These are phyloP conservation scores for Trichechus manatus DNA, from an alignment of 2,113 vertebrate genomes.

Conservation along the genomic window DNA sequence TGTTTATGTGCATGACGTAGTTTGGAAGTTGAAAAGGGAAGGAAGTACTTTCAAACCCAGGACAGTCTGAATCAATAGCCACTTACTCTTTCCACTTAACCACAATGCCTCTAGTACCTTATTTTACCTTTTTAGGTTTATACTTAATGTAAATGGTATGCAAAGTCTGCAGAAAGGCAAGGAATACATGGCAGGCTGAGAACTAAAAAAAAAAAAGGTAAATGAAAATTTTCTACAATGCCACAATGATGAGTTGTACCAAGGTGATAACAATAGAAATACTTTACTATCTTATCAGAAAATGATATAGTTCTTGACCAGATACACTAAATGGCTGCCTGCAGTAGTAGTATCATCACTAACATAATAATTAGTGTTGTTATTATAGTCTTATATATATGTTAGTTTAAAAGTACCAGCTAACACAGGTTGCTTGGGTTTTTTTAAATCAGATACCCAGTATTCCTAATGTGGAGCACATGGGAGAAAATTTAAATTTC, in stretches of 20 bases:
- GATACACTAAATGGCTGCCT: neutral
- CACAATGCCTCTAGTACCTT: neutral
- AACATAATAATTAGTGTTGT: neutral
- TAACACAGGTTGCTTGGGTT: slow-evolving; percentile 25
- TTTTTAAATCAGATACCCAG: slow-evolving; percentile 44
- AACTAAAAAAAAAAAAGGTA: slow-evolving; percentile 60
- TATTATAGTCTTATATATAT: neutral
- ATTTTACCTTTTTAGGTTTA: neutral
- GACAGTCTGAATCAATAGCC: neutral
- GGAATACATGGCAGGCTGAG: slow-evolving; percentile 80
- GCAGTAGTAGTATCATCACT: neutral
- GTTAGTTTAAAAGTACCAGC: slow-evolving; percentile 43
- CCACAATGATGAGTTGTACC: slow-evolving; percentile 6
- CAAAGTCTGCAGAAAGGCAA: slow-evolving; percentile 84
- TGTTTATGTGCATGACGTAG: neutral
- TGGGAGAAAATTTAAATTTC: slow-evolving; percentile 67
- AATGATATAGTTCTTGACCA: neutral
- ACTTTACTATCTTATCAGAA: slow-evolving; percentile 46
- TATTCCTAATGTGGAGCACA: slow-evolving; percentile 52
- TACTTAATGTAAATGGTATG: slow-evolving; percentile 85
- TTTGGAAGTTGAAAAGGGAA: slow-evolving; percentile 21
- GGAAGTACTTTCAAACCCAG: neutral
- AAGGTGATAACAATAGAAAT: slow-evolving; percentile 38
- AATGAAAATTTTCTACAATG: slow-evolving; percentile 32
- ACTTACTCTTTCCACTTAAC: neutral